Percentiles rank a stretch among this genome's conserved stretches.
Conservation (phyloP, 2,888 invertebrate genomes). For the Lobophora halterata region DNA sequence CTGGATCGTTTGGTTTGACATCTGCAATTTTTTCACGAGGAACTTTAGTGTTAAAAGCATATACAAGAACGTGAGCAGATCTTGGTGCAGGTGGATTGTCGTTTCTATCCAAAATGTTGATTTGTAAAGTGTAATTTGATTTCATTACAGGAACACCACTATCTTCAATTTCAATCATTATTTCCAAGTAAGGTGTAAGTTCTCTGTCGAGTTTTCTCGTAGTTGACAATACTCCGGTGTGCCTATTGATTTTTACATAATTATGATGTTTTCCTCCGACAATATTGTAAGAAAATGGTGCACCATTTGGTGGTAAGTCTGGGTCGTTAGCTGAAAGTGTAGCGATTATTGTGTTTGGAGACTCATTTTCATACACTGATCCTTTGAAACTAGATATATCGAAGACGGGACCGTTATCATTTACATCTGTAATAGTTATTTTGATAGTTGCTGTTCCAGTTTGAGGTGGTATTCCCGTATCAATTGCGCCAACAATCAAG, state of each 20-base stretch:
- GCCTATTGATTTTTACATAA: slow-evolving; percentile 88
- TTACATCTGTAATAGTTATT: slow-evolving; percentile 91
- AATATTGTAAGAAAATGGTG: slow-evolving; percentile 91
- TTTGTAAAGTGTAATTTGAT: slow-evolving; percentile 87
- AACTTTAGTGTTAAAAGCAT: slow-evolving; percentile 87
- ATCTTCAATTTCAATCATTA: slow-evolving; percentile 92
- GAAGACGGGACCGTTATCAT: slow-evolving; percentile 95
- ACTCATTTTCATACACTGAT: slow-evolving; percentile 92
- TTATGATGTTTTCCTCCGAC: slow-evolving; percentile 89
- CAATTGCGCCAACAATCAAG: slow-evolving; percentile 91
- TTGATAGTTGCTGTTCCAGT: slow-evolving; percentile 94
- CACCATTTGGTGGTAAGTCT: slow-evolving; percentile 94
- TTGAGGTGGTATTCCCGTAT: slow-evolving; percentile 93
- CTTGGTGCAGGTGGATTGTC: slow-evolving; percentile 94
- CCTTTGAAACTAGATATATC: slow-evolving; percentile 86
- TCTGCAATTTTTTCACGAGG: slow-evolving; percentile 93
- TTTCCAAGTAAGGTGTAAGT: slow-evolving; percentile 85
- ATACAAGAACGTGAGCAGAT: slow-evolving; percentile 89
- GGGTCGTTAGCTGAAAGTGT: slow-evolving; percentile 93
- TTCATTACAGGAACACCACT: slow-evolving; percentile 91
- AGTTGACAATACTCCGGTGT: slow-evolving; percentile 90
- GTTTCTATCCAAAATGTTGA: slow-evolving; percentile 92
- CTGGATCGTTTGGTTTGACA: slow-evolving; percentile 95
- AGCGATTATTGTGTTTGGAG: slow-evolving; percentile 90
- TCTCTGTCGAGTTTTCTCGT: slow-evolving; percentile 92